phyloP scores from a whole-genome alignment of 2,113 vertebrate species.

The Scortum barcoo region DNA sequence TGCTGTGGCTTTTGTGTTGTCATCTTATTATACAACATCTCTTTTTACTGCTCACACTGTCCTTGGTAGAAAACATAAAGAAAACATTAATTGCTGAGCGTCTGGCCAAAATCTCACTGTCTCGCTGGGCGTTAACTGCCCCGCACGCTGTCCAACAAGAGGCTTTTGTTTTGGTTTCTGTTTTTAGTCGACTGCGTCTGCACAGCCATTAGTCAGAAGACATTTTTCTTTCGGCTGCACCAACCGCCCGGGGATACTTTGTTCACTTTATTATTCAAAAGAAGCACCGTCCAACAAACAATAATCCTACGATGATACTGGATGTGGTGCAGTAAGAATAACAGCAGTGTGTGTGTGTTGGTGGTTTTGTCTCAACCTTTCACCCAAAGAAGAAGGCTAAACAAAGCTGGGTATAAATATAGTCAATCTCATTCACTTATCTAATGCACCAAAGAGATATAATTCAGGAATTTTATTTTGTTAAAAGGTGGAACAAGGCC shows the following conservation, averaged over 20 bases:
- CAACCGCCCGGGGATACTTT: background rate
- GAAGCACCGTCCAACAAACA: background rate
- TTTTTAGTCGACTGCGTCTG: slow-evolving; percentile 45
- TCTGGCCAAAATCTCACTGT: slow-evolving; percentile 46
- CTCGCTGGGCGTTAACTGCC: slow-evolving; percentile 40
- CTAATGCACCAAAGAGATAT: background rate
- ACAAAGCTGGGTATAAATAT: background rate
- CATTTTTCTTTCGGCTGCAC: slow-evolving; percentile 12
- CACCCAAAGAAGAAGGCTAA: background rate
- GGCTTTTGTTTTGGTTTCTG: slow-evolving; percentile 54
- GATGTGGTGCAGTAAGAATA: background rate
- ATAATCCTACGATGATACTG: background rate
- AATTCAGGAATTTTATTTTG: background rate
- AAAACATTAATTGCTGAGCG: slow-evolving; percentile 35
- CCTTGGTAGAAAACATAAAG: slow-evolving; percentile 3
- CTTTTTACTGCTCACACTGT: background rate
- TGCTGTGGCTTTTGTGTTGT: background rate
- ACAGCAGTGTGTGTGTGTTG: background rate
- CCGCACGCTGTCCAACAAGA: slow-evolving; percentile 53
- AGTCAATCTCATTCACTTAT: background rate
- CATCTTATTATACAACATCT: background rate
- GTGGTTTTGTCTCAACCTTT: too few relatives aligned
- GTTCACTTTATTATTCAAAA: background rate
- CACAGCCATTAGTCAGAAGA: slow-evolving; percentile 17
- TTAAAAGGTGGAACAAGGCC: background rate